A percentile compares a stretch with the other conserved stretches of the same genome.
Evolutionary conservation across 2,888 invertebrate species (phyloP).

Genomic region (Dryomyza anilis): DNA sequence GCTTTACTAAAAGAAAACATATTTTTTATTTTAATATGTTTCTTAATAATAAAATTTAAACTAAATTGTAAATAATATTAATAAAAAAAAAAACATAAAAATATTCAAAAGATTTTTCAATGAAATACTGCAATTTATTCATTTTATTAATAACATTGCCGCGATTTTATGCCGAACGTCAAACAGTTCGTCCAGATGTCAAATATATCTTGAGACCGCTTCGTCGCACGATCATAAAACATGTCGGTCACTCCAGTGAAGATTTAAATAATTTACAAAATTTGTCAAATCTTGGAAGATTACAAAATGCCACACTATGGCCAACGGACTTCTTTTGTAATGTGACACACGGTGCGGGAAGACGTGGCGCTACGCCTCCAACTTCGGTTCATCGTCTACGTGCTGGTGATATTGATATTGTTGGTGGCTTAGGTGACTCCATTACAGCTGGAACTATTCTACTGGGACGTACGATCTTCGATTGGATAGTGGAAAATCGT

Average conservation of each 20-base stretch:
- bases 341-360: conserved; percentile 52
- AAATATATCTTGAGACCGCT: no score
- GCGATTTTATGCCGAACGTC: background rate
- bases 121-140: background rate
- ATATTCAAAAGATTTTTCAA: background rate
- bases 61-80: background rate
- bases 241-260: no score
- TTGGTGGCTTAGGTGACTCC: conserved; percentile 69
- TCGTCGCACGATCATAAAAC: no score
- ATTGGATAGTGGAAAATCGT: conserved; percentile 62
- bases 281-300: no score
- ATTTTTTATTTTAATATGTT: no score
- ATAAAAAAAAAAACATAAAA: background rate
- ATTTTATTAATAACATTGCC: background rate
- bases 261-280: no score
- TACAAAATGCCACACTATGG: no score
- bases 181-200: no score
- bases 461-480: conserved; percentile 48
- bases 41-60: background rate
- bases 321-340: no score
- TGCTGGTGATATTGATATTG: conserved; percentile 69
- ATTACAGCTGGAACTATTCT: conserved; percentile 66
- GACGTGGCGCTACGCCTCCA: conserved; percentile 60
- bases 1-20: no score
- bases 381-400: conserved; percentile 65